phyloP scores from a whole-genome alignment of 2,113 vertebrate species.

The Serinus canaria region DNA sequence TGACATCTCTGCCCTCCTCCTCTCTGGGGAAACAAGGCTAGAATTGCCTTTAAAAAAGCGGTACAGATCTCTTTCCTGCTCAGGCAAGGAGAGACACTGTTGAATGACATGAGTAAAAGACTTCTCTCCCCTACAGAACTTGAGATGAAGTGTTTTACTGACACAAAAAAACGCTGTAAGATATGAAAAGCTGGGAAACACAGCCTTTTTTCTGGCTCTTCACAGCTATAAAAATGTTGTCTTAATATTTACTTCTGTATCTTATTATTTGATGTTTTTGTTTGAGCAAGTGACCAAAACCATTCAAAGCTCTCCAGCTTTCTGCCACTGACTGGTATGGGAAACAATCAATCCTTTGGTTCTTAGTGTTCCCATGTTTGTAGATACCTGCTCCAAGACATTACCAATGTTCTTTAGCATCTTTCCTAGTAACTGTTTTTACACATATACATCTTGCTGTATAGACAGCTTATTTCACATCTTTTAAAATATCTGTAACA shows the following conservation, averaged over 20 bases:
- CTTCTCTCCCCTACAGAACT: not conserved
- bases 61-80: not conserved
- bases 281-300: not conserved
- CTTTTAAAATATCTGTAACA: not conserved
- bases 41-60: not conserved
- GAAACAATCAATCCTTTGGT: not conserved
- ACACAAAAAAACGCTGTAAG: fast-evolving
- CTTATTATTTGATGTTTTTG: not conserved
- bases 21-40: not conserved
- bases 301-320: not conserved
- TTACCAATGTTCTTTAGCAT: not conserved
- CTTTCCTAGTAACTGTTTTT: not conserved
- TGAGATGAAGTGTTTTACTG: not conserved
- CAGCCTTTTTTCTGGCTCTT: not conserved
- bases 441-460: not conserved
- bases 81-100: not conserved
- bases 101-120: not conserved
- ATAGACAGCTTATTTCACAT: not conserved
- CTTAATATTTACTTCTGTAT: not conserved
- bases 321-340: not conserved
- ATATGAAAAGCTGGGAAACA: not conserved
- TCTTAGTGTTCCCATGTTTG: not conserved
- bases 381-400: not conserved
- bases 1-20: not conserved
- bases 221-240: not conserved